These are phyloP conservation scores for Lasioglossum calceatum DNA, from an alignment of 2,888 invertebrate species.

Conservation along the genomic window DNA sequence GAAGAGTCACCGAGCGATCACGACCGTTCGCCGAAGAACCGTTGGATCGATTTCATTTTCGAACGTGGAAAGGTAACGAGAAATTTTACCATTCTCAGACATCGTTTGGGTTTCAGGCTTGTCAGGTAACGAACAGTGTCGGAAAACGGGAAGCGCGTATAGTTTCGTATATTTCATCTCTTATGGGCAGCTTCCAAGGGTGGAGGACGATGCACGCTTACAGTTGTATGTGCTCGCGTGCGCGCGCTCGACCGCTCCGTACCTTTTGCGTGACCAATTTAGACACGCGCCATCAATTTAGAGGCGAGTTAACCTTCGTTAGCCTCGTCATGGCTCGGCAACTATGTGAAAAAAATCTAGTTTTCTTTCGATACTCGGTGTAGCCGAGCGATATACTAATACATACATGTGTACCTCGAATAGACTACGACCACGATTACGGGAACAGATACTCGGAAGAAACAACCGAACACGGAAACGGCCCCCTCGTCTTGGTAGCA, in stretches of 20 bases:
- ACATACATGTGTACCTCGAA: not conserved
- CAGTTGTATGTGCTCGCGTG: not conserved
- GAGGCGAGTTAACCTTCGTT: constrained; percentile 51
- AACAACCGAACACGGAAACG: too few species aligned
- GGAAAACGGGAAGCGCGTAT: not conserved
- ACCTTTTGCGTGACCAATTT: constrained; percentile 38
- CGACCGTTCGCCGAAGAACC: not conserved
- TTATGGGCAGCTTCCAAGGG: not conserved
- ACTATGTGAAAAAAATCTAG: constrained; percentile 13
- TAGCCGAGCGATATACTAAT: not conserved
- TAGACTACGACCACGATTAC: not conserved
- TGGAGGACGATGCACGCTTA: not conserved
- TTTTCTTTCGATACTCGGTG: not conserved
- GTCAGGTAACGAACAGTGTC: not conserved
- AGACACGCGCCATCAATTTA: constrained; percentile 53
- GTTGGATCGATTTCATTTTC: not conserved
- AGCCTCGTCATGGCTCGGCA: constrained; percentile 32
- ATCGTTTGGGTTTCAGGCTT: not conserved
- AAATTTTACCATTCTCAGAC: not conserved
- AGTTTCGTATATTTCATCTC: not conserved
- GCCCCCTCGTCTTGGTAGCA: too few species aligned
- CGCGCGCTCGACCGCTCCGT: constrained; percentile 9
- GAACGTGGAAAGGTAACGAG: not conserved
- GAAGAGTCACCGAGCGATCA: not conserved
- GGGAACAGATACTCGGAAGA: too few species aligned